A percentile compares a stretch with the other conserved stretches of the same genome.
These are phyloP conservation scores for Diachasma alloeum DNA, from an alignment of 1,140 invertebrate species.

Conservation along the genomic window DNA sequence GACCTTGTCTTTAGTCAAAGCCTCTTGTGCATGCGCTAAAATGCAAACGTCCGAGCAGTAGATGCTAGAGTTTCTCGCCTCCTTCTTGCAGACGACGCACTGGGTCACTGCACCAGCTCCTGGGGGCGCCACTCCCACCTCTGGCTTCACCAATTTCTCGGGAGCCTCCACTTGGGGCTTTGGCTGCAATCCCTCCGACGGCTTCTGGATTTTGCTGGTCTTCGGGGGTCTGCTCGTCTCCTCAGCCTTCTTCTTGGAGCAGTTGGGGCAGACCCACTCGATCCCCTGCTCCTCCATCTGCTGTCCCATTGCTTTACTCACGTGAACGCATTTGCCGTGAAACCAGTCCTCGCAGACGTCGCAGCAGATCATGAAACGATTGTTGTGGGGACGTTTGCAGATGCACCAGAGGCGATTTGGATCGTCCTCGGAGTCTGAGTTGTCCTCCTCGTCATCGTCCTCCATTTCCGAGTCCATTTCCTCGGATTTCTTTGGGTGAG, in stretches of 20 bases:
- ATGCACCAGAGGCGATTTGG: conserved; percentile 95
- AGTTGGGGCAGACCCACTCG: conserved; percentile 92
- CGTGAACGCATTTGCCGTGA: conserved; percentile 94
- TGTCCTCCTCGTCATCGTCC: conserved; percentile 65
- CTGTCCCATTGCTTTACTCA: conserved; percentile 87
- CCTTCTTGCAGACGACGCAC: conserved; percentile 80
- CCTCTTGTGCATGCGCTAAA: conserved; percentile 81
- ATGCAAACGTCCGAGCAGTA: conserved; percentile 92
- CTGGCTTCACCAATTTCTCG: neutral
- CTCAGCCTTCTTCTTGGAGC: conserved; percentile 71
- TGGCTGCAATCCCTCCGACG: neutral
- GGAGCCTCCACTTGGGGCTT: neutral
- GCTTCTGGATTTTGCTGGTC: conserved; percentile 27
- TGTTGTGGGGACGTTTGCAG: conserved; percentile 93
- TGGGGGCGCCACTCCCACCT: conserved; percentile 71
- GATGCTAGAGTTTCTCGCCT: conserved; percentile 74
- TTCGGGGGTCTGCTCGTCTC: conserved; percentile 30
- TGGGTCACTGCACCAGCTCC: conserved; percentile 68
- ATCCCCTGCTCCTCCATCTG: conserved; percentile 89
- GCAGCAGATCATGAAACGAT: conserved; percentile 98
- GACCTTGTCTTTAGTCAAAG: conserved; percentile 65
- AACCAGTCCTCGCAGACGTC: conserved; percentile 97
- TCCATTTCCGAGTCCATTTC: conserved; percentile 31
- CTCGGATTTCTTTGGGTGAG: neutral
- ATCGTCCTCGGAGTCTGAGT: conserved; percentile 86